phyloP scores from a whole-genome alignment of 1,140 invertebrate genomes.

The Olivierus martensii region DNA sequence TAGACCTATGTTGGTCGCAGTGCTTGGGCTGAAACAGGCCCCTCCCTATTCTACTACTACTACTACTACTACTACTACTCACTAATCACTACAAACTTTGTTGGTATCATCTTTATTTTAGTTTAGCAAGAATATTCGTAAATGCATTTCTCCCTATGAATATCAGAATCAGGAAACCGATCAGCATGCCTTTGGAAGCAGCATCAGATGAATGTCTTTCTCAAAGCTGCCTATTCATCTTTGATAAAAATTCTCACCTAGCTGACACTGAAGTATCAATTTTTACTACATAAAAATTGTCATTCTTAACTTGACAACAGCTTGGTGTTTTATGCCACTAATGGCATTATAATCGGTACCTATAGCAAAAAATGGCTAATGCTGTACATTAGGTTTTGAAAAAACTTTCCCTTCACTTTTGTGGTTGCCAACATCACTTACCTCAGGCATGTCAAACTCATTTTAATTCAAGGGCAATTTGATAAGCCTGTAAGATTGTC shows the following conservation, averaged over 20 bases:
- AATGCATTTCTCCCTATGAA: too few relatives aligned
- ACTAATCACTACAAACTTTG: background rate
- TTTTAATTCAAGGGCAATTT: too few relatives aligned
- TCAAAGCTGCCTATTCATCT: too few relatives aligned
- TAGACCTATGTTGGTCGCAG: too few relatives aligned
- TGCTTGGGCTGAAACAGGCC: too few relatives aligned
- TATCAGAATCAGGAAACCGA: too few relatives aligned
- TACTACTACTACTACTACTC: constrained; percentile 10
- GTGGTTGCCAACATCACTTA: background rate
- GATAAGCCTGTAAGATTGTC: too few relatives aligned
- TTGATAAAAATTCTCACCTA: background rate
- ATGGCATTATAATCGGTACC: constrained; percentile 1
- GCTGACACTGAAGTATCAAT: constrained; percentile 5
- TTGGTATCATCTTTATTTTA: too few relatives aligned
- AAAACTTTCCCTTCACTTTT: too few relatives aligned
- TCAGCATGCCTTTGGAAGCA: too few relatives aligned
- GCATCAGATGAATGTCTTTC: background rate
- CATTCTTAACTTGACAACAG: background rate
- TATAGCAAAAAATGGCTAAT: background rate
- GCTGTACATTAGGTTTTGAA: background rate
- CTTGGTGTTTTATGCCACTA: background rate
- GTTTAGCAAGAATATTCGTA: background rate
- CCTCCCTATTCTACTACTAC: too few relatives aligned
- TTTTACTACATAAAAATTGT: background rate
- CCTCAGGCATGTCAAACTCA: too few relatives aligned